A percentile compares a stretch with the other conserved stretches of the same genome.
Conservation (phyloP, 2,888 invertebrate genomes). For the Coenonympha glycerion region DNA sequence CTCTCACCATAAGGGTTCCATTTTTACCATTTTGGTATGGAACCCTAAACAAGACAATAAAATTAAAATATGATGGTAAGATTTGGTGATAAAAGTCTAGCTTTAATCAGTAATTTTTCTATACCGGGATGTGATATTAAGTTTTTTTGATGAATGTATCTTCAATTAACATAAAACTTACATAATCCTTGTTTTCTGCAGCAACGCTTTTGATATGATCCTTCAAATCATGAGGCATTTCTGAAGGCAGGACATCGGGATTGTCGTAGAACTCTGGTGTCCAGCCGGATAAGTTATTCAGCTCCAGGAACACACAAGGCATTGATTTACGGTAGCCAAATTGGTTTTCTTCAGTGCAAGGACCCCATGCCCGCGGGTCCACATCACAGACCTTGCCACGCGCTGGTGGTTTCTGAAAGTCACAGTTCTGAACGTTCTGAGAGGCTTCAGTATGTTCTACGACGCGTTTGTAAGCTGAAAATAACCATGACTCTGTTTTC, state of each 20-base stretch:
- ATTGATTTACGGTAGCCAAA: conserved; percentile 91
- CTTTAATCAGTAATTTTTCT: too few relatives aligned
- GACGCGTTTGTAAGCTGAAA: conserved; percentile 82
- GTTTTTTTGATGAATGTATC: too few relatives aligned
- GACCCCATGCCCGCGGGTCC: conserved; percentile 81
- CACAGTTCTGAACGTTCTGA: conserved; percentile 84
- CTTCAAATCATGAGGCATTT: conserved; percentile 86
- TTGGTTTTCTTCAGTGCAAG: conserved; percentile 84
- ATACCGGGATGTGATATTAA: too few relatives aligned
- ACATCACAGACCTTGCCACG: conserved; percentile 86
- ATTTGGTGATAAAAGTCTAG: too few relatives aligned
- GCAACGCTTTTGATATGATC: conserved; percentile 78
- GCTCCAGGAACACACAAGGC: conserved; percentile 97
- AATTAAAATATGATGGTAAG: too few relatives aligned
- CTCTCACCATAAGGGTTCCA: too few relatives aligned
- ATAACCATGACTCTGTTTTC: too few relatives aligned
- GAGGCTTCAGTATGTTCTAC: conserved; percentile 83
- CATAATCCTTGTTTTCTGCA: too few relatives aligned
- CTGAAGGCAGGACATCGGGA: conserved; percentile 79
- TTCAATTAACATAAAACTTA: too few relatives aligned
- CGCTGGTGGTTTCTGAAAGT: conserved; percentile 81
- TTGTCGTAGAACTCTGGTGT: conserved; percentile 85
- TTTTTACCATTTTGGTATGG: too few relatives aligned
- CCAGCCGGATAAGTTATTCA: conserved; percentile 82
- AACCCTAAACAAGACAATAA: too few relatives aligned